These are phyloP conservation scores for Flexamia atlantica DNA, from an alignment of 2,888 invertebrate genomes.

Conservation along the genomic window DNA sequence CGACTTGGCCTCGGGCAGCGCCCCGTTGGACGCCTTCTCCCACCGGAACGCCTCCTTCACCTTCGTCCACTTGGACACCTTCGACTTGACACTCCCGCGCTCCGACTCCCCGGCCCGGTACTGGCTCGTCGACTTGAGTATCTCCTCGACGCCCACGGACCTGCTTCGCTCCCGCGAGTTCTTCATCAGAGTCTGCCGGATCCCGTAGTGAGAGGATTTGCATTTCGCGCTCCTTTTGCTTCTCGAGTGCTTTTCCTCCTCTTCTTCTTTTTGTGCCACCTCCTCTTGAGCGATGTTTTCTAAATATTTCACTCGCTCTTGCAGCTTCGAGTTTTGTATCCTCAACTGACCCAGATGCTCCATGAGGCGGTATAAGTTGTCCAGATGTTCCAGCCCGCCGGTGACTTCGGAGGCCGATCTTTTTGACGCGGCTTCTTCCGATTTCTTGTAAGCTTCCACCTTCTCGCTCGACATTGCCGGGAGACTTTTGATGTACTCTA, in stretches of 20 bases:
- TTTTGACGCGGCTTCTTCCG: slow-evolving; percentile 18
- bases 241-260: slow-evolving; percentile 31
- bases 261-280: slow-evolving; percentile 18
- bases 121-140: neutral
- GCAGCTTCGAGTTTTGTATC: slow-evolving; percentile 84
- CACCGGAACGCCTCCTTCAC: slow-evolving; percentile 94
- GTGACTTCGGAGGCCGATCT: slow-evolving; percentile 54
- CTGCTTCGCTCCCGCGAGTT: slow-evolving; percentile 52
- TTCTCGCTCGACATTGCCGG: slow-evolving; percentile 63
- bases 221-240: slow-evolving; percentile 59
- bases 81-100: slow-evolving; percentile 73
- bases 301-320: slow-evolving; percentile 83
- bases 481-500: slow-evolving; percentile 60
- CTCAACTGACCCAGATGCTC: slow-evolving; percentile 86
- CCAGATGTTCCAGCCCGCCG: slow-evolving; percentile 84
- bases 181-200: slow-evolving; percentile 53
- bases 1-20: slow-evolving; percentile 73
- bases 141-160: slow-evolving; percentile 59
- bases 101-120: slow-evolving; percentile 25
- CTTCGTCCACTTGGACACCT: slow-evolving; percentile 92
- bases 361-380: slow-evolving; percentile 86
- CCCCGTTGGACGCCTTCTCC: slow-evolving; percentile 81
- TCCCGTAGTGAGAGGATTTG: slow-evolving; percentile 57
- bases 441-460: slow-evolving; percentile 59
- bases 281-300: slow-evolving; percentile 76